Evolutionary conservation across 2,797 vertebrate genomes (phyloP).

Genomic region (Gephyroberyx darwinii): DNA sequence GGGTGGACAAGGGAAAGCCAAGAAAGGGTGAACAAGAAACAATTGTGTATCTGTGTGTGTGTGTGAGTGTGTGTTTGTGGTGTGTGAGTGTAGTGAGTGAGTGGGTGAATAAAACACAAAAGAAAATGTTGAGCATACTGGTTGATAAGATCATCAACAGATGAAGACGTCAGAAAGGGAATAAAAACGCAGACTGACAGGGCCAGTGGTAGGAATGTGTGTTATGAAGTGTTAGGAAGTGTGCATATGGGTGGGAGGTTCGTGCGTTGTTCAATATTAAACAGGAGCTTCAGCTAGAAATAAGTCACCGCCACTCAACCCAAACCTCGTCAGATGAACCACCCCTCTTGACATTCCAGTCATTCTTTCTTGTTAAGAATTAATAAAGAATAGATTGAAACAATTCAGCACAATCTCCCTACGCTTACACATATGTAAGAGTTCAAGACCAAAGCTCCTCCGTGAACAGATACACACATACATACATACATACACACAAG

Average conservation of each 20-base stretch:
- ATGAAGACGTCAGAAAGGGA: conserved; percentile 21
- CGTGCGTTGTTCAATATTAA: conserved; percentile 43
- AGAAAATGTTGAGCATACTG: conserved; percentile 42
- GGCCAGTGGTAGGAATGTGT: conserved; percentile 7
- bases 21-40: conserved; percentile 21
- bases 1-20: conserved; percentile 35
- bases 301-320: conserved; percentile 46
- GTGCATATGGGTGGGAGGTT: conserved; percentile 34
- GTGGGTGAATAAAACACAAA: conserved; percentile 10
- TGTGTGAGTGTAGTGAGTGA: conserved; percentile 28
- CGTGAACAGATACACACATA: conserved; percentile 39
- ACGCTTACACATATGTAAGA: conserved; percentile 49
- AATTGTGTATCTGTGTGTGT: not conserved
- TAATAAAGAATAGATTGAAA: conserved; percentile 62
- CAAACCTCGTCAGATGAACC: conserved; percentile 55
- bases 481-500: conserved; percentile 43
- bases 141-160: conserved; percentile 26
- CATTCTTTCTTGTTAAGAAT: conserved; percentile 61
- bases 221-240: conserved; percentile 17
- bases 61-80: conserved; percentile 10
- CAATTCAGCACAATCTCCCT: conserved; percentile 32
- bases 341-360: conserved; percentile 57
- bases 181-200: not conserved
- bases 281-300: conserved; percentile 58
- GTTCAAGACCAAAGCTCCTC: conserved; percentile 44